A percentile compares a stretch with the other conserved stretches of the same genome.
Evolutionary conservation across 2,113 vertebrate genomes (phyloP).

Genomic region (Pelodiscus sinensis): DNA sequence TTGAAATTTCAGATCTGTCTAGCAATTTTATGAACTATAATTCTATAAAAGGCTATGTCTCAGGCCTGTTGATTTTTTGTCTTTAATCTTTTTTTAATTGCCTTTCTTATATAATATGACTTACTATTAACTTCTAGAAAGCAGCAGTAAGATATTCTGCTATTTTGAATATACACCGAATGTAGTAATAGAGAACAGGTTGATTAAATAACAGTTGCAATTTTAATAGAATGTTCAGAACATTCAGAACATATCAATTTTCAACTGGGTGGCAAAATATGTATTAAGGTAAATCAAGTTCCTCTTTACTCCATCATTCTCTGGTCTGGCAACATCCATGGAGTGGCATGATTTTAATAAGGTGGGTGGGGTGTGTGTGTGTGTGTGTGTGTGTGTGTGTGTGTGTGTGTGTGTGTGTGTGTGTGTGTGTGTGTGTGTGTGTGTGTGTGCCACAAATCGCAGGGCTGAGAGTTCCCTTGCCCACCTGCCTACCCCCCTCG

Average conservation of each 20-base stretch:
- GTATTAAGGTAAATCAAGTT: background rate
- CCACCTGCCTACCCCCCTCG: background rate
- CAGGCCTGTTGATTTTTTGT: background rate
- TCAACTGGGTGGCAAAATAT: background rate
- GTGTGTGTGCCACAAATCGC: background rate
- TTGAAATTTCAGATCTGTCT: background rate
- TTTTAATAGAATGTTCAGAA: background rate
- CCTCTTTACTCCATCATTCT: too few relatives aligned
- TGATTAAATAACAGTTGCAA: background rate
- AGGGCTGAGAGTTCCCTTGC: background rate
- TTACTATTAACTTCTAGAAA: constrained; percentile 19
- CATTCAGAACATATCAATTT: background rate
- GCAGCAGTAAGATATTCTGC: background rate
- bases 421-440: too few relatives aligned
- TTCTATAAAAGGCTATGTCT: background rate
- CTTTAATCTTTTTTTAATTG: background rate
- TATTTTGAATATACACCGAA: background rate
- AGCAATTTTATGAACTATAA: background rate
- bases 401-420: too few relatives aligned
- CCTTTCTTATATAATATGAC: background rate
- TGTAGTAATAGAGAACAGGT: background rate
- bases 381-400: too few relatives aligned
- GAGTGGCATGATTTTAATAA: too few relatives aligned
- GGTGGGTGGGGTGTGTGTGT: too few relatives aligned
- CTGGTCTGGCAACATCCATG: too few relatives aligned